Conservation (phyloP, 2,797 vertebrate species). For the Sebastes melanostomus region DNA sequence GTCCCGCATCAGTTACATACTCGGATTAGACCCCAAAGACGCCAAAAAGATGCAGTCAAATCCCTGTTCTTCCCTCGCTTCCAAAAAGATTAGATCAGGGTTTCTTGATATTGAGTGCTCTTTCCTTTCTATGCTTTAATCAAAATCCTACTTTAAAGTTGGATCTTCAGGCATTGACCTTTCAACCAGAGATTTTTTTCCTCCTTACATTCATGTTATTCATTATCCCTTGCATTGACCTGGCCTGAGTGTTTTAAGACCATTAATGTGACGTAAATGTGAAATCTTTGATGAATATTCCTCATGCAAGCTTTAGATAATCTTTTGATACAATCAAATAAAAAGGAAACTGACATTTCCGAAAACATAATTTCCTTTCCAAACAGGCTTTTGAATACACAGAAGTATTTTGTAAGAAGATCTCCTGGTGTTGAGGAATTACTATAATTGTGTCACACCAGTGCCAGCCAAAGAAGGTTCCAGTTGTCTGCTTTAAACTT, state of each 20-base stretch:
- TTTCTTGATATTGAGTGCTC: constrained; percentile 45
- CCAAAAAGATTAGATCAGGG: constrained; percentile 45
- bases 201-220: constrained; percentile 33
- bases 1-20: constrained; percentile 53
- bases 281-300: constrained; percentile 35
- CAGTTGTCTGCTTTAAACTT: constrained; percentile 32
- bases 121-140: constrained; percentile 44
- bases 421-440: constrained; percentile 3
- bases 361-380: constrained; percentile 6
- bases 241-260: constrained; percentile 27
- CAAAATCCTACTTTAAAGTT: constrained; percentile 50
- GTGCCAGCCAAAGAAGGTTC: neutral
- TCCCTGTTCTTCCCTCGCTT: constrained; percentile 26
- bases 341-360: constrained; percentile 43
- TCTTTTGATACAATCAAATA: constrained; percentile 51
- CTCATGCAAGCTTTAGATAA: constrained; percentile 47
- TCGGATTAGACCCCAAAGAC: constrained; percentile 35
- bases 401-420: constrained; percentile 1
- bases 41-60: constrained; percentile 35
- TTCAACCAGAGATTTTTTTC: constrained; percentile 34
- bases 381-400: constrained; percentile 24
- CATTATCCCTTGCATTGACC: constrained; percentile 35
- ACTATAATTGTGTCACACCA: constrained; percentile 22
- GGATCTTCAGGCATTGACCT: constrained; percentile 48
- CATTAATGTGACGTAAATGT: constrained; percentile 21